These are phyloP conservation scores for Hemiprocne comata DNA, from an alignment of 2,113 vertebrate species.

Conservation along the genomic window DNA sequence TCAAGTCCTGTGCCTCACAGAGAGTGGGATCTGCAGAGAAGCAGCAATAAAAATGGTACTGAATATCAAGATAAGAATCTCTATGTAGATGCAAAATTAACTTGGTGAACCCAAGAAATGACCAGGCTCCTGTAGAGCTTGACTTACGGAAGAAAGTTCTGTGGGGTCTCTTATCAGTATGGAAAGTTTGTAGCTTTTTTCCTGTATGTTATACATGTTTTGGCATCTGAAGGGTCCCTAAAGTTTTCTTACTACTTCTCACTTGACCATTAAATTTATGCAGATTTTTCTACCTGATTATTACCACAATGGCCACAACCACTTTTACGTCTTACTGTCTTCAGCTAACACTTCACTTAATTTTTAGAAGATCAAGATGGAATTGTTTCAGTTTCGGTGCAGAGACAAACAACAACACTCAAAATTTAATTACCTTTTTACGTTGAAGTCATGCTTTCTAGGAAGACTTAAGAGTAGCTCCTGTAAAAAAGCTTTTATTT, in stretches of 20 bases:
- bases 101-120: not conserved
- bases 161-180: not conserved
- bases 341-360: not conserved
- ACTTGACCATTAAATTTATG: not conserved
- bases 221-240: not conserved
- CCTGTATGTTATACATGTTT: accelerated
- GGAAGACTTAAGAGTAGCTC: not conserved
- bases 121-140: not conserved
- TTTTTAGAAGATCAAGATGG: not conserved
- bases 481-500: not conserved
- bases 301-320: not conserved
- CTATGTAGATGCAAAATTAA: not conserved
- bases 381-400: not conserved
- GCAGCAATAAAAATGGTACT: accelerated
- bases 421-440: not conserved
- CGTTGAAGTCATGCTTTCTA: not conserved
- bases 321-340: not conserved
- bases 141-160: not conserved
- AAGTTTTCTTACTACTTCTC: not conserved
- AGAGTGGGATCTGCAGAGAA: not conserved
- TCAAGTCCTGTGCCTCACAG: not conserved
- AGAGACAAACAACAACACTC: not conserved
- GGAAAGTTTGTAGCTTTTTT: not conserved
- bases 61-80: not conserved
- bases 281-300: not conserved